A percentile compares a stretch with the other conserved stretches of the same genome.
phyloP scores from a whole-genome alignment of 2,888 invertebrate genomes.

The Thalpophila matura region DNA sequence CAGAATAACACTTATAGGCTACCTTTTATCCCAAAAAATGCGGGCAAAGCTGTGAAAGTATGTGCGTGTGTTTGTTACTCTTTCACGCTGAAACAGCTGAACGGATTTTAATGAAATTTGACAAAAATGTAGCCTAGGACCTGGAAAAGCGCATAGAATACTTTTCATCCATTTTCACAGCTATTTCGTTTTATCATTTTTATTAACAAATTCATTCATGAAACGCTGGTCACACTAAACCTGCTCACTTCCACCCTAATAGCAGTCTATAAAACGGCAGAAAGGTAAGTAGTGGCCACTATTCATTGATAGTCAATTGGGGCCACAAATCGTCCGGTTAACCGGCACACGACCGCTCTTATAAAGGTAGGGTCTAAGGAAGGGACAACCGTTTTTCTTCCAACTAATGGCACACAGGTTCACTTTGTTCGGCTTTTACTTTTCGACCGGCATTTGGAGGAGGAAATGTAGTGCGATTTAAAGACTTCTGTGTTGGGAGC shows the following conservation, averaged over 20 bases:
- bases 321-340: constrained; percentile 82
- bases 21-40: no score
- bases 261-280: constrained; percentile 58
- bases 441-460: constrained; percentile 23
- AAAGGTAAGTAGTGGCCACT: constrained; percentile 75
- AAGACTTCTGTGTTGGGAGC: constrained; percentile 11
- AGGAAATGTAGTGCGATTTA: constrained; percentile 27
- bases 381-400: constrained; percentile 71
- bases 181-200: neutral
- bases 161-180: no score
- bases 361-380: constrained; percentile 65
- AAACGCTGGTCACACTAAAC: constrained; percentile 19
- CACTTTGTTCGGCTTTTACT: constrained; percentile 50
- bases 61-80: no score
- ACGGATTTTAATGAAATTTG: no score
- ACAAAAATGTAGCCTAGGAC: no score
- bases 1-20: no score
- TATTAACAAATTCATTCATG: constrained; percentile 42
- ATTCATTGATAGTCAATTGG: constrained; percentile 87
- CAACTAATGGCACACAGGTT: constrained; percentile 62
- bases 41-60: no score
- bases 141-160: no score
- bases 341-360: constrained; percentile 77
- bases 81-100: no score
- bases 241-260: constrained; percentile 45